phyloP scores from a whole-genome alignment of 1,140 invertebrate species.

The Bombus breviceps region DNA sequence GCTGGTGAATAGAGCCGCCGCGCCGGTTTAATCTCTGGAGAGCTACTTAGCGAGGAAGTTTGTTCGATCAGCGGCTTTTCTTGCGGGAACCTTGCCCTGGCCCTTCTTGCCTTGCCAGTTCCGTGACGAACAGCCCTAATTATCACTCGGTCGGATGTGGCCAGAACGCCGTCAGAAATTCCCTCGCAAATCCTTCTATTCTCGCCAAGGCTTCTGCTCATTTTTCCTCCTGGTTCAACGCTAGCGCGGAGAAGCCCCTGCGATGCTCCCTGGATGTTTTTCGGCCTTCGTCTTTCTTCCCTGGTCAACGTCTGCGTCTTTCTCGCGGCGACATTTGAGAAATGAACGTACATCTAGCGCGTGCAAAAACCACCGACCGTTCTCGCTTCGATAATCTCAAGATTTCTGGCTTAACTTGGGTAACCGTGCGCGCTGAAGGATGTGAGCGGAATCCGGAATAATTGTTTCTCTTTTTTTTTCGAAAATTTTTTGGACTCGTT shows the following conservation, averaged over 20 bases:
- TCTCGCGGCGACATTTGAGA: not conserved
- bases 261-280: not conserved
- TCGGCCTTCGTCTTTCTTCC: not conserved
- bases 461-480: not conserved
- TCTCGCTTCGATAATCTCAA: conserved; percentile 24
- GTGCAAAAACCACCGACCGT: not conserved
- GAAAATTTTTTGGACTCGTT: not conserved
- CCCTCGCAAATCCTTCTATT: conserved; percentile 51
- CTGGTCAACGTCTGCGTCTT: not conserved
- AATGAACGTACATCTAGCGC: conserved; percentile 6
- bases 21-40: conserved; percentile 58
- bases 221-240: conserved; percentile 8
- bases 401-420: not conserved
- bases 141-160: conserved; percentile 59
- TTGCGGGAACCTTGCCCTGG: conserved; percentile 27
- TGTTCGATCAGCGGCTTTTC: conserved; percentile 59
- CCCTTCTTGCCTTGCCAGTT: conserved; percentile 15
- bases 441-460: not conserved
- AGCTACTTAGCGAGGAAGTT: conserved; percentile 63
- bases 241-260: not conserved
- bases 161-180: conserved; percentile 43
- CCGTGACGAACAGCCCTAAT: conserved; percentile 63
- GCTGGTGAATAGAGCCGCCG: conserved; percentile 20
- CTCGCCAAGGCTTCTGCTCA: not conserved
- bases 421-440: not conserved